Evolutionary conservation across 2,888 invertebrate species (phyloP), one percentile per base, ranked within the genome.

Genomic region (Drosophila kokeensis): DNA sequence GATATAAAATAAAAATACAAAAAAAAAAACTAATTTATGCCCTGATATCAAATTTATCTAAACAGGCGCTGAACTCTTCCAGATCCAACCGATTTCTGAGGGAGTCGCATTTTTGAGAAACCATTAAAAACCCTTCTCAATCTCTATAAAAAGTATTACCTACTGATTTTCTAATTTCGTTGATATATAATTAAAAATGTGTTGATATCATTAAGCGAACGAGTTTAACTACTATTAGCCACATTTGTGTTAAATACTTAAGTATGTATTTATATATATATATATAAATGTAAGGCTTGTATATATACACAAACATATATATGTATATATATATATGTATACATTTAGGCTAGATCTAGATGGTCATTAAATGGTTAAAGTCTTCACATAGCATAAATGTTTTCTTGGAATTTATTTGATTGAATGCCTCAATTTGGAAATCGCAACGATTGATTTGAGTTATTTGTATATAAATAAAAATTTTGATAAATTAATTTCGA

Each of bases 31-130:
- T 76, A 65, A 81, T 69, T 72, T 76, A 73, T 77, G 69, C 72
- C 82, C 74, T 75, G 69, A 69, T 79, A 82, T 88, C 73, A 76
- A 76, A 79, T 75, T 77, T 83, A 87, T 90, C 82, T 79, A 77
- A 87, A 87, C 92, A 92, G 91, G 91, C 87, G 81, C 84, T 87
- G 76, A 88, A 85, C 77, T 85, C 83, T 82, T 69, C 79, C 80
- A 84, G 76, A 66, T 77, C 77, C 73, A 80, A 69, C 78, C 85
- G 79, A 79, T 83, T 81, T 36, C 78, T 91, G 76, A 87, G 88
- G 82, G 91, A 92, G 74, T 91, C 91, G 50, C 92, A 92, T 84
- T 90, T 92, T 65, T 92, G 88, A 91, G 69, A 73, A 63, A 50
- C 52, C 45, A 57, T 50, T 69, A 72, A 60, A 60, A 69, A 8